These are phyloP conservation scores for Zosterops pallidus DNA, from an alignment of 2,113 vertebrate species.

Conservation along the genomic window DNA sequence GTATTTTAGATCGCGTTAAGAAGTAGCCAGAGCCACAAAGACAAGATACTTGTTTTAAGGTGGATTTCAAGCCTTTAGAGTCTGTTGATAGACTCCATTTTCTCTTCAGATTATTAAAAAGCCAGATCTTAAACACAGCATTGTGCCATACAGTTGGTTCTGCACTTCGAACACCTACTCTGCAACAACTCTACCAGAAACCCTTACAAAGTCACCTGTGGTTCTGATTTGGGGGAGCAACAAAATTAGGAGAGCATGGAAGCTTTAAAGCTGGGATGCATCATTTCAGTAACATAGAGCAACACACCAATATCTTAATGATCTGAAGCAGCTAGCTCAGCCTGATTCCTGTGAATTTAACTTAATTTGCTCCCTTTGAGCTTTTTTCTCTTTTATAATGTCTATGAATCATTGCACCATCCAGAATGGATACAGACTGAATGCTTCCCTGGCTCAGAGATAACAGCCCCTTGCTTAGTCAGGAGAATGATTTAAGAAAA, in stretches of 20 bases:
- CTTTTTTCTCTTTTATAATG: constrained; percentile 26
- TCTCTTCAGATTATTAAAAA: neutral
- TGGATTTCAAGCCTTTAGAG: neutral
- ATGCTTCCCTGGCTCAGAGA: constrained; percentile 56
- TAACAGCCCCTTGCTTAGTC: constrained; percentile 53
- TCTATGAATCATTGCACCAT: constrained; percentile 10
- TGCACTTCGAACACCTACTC: neutral
- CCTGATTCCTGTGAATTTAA: constrained; percentile 39
- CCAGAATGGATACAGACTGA: constrained; percentile 22
- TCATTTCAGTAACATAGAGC: constrained; percentile 10
- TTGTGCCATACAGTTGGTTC: neutral
- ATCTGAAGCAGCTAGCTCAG: constrained; percentile 32
- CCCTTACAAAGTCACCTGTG: neutral
- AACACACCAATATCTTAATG: neutral
- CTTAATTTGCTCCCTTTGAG: constrained; percentile 46
- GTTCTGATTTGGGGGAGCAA: neutral
- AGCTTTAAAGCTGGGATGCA: neutral
- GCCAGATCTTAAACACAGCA: neutral
- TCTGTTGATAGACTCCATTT: neutral
- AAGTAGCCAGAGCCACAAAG: neutral
- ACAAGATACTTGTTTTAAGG: neutral
- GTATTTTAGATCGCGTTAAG: neutral
- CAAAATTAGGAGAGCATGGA: neutral
- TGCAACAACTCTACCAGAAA: neutral
- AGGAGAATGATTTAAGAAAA: constrained; percentile 57